Evolutionary conservation across 1,140 invertebrate species (phyloP), one percentile per base, ranked within the genome.

Genomic region (Hestina assimilis): DNA sequence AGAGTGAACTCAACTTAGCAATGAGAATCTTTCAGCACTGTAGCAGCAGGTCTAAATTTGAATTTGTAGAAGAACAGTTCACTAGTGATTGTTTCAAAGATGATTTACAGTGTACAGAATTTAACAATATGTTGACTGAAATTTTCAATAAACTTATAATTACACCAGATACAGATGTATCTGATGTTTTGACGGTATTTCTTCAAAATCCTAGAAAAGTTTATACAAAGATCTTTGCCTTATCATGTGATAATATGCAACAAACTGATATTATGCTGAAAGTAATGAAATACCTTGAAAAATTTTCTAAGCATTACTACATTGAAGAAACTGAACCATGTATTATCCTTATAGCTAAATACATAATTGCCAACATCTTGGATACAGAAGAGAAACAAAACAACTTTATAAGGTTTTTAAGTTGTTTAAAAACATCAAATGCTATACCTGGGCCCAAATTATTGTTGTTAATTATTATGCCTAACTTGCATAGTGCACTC

Each of bases 141-240:
- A 75, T 66, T 61, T 85, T 88, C 41, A 88, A 88, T 56, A 86
- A 85, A 67, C 51, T 81, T 17, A 72, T 79, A 33, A 43, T 55
- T 3, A 50, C 67, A 11, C 46, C 64, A 19, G 61, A 75, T 45
- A 41, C 56, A 35, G 74, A 85, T 63, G 41, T 78, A 8, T 60
- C 67, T n/a, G 70, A 78, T 51, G 50, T 84, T 24, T 66, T 85
- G 7, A 58, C 42, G 33, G 40, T 81, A 11, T 85, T 88, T 35
- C 15, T 85, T 2, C 85, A 85, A 60, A 85, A 77, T 63, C 85
- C 85, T 3, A 63, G 51, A 28, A 41, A 71, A 57, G 71, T 80
- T 15, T 85, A 67, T 41, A 53, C 11, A 12, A 80, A 76, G 65
- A 76, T 86, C 47, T 81, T 83, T 53, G 51, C 50, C 31, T 48